Evolutionary conservation across 2,888 invertebrate genomes (phyloP), one percentile per base, ranked within the genome.

Genomic region (Drosophila diplacantha): DNA sequence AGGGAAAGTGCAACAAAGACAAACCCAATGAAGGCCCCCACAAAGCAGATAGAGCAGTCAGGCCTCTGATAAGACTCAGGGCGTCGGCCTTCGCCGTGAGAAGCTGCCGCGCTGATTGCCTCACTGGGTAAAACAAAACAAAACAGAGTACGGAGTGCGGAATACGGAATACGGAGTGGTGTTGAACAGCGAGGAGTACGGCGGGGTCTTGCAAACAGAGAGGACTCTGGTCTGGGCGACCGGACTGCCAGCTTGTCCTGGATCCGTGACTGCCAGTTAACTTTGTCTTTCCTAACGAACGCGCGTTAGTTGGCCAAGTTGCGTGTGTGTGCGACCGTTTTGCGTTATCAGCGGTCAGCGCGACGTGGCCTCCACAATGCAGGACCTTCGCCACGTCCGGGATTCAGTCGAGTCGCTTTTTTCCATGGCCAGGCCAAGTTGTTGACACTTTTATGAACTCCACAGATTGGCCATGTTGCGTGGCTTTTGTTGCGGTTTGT

Each of bases 391-490:
- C 47, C 60, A 52, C 44, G 44, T 60, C 47, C 61, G 51, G 63
- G 64, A 62, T 29, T 62, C 61, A 61, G 52, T 53, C 22, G 34
- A 37, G 44, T 41, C 22, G 26, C 31, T 47, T 60, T 60, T 56
- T 66, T 55, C 44, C 54, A 56, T 71, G 46, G 65, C 44, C 71
- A 53, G 55, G 68, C 61, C 81, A 77, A 79, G 83, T 80, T 83
- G 85, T 81, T 85, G 85, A 85, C 85, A 85, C 84, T 85, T 85
- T 85, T 85, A 85, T 85, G 85, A 84, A 85, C 84, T 80, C 73
- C 78, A 72, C 81, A 83, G 83, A 81, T 83, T 84, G 84, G 73
- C 78, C 72, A 72, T 75, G 74, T 76, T 78, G 75, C 74, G 79
- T 72, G 81, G 80, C 74, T 76, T 71, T 75, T 74, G 79, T 72